phyloP scores from a whole-genome alignment of 2,888 invertebrate species.

The Drosophila macrothrix region DNA sequence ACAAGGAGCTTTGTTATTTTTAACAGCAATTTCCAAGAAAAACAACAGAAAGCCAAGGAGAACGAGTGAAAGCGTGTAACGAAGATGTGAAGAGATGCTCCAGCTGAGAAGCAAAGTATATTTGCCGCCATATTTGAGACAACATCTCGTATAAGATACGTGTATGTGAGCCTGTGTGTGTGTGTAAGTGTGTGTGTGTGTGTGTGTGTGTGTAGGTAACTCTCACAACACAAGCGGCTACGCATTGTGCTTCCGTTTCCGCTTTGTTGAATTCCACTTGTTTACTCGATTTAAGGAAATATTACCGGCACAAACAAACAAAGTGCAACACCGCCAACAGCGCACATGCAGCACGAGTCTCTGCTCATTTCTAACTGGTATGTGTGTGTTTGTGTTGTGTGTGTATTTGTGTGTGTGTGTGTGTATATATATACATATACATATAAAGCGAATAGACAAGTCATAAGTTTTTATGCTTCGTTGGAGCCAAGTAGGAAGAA shows the following conservation, averaged over 20 bases:
- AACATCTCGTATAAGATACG: conserved; percentile 71
- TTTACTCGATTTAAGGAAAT: conserved; percentile 82
- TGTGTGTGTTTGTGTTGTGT: conserved; percentile 18
- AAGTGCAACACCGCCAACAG: conserved; percentile 68
- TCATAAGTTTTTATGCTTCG: conserved; percentile 80
- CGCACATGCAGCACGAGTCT: conserved; percentile 43
- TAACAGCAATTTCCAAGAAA: conserved; percentile 81
- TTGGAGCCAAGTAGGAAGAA: conserved; percentile 74
- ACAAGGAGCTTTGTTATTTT: conserved; percentile 76
- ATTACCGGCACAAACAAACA: conserved; percentile 82
- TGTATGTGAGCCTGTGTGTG: conserved; percentile 23
- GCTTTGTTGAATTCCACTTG: conserved; percentile 82
- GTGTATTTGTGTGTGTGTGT: conserved; percentile 8
- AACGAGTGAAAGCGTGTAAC: conserved; percentile 22
- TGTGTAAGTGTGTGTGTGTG: conserved; percentile 16
- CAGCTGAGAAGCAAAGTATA: conserved; percentile 70
- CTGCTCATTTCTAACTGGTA: conserved; percentile 37
- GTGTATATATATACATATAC: conserved; percentile 5
- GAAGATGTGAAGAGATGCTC: conserved; percentile 32
- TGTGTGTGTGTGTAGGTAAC: conserved; percentile 53
- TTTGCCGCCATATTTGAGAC: conserved; percentile 81
- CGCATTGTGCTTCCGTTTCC: conserved; percentile 82
- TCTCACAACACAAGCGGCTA: conserved; percentile 56
- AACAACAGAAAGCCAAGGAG: conserved; percentile 66
- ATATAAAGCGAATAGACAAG: conserved; percentile 69